phyloP scores from a whole-genome alignment of 2,113 vertebrate genomes.

The Panthera leo region DNA sequence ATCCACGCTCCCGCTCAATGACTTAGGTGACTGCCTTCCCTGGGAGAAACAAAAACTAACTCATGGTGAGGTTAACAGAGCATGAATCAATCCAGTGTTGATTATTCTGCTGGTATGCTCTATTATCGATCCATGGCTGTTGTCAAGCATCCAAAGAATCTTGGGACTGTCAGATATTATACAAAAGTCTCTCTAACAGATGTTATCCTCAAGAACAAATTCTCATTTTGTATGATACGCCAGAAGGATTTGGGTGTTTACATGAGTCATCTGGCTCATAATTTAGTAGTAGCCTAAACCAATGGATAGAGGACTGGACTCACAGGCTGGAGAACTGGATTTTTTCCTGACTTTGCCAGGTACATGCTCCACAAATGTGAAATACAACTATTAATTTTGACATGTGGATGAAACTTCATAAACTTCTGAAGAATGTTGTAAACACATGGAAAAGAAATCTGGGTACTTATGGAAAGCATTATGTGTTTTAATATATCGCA shows the following conservation, averaged over 20 bases:
- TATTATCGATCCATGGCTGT: not conserved
- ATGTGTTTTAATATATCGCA: not conserved
- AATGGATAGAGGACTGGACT: not conserved
- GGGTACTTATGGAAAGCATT: not conserved
- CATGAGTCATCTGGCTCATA: not conserved
- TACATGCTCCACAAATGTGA: not conserved
- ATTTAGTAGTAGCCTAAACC: not conserved
- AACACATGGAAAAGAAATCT: constrained; percentile 3
- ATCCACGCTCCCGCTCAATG: not conserved
- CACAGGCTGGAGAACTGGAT: not conserved
- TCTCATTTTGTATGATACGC: not conserved
- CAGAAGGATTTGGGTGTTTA: not conserved
- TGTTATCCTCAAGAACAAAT: constrained; percentile 17
- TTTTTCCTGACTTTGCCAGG: not conserved
- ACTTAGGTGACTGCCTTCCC: not conserved
- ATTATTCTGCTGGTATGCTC: not conserved
- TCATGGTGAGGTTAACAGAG: not conserved
- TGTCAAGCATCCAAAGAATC: not conserved
- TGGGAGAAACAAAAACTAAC: not conserved
- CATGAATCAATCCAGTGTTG: not conserved
- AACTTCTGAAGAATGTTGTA: not conserved
- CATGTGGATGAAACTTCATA: not conserved
- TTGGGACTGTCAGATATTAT: not conserved
- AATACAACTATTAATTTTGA: not conserved
- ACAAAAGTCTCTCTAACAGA: not conserved